Evolutionary conservation across 2,888 invertebrate species (phyloP).

Genomic region (Lepeophtheirus nordmannii): DNA sequence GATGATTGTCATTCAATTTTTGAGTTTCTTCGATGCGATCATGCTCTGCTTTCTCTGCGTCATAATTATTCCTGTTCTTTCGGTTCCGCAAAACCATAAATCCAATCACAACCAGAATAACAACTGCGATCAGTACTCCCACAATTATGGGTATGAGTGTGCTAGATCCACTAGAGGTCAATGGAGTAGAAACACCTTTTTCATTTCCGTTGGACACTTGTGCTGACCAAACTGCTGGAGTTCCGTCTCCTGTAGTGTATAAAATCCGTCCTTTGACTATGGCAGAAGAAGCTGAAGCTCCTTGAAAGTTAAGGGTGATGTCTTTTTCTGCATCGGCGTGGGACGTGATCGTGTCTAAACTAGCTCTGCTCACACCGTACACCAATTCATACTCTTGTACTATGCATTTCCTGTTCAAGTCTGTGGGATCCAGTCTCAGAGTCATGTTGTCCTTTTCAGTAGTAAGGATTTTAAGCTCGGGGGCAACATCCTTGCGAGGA

Average conservation of each 20-base stretch:
- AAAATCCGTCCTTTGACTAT: conserved; percentile 12
- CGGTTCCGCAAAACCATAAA: conserved; percentile 10
- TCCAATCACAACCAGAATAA: conserved; percentile 13
- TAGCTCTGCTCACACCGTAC: not conserved
- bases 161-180: not conserved
- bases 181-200: not conserved
- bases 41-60: conserved; percentile 20
- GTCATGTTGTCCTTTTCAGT: conserved; percentile 15
- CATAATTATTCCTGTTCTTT: conserved; percentile 16
- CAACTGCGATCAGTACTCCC: conserved; percentile 14
- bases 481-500: not conserved
- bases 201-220: conserved; percentile 1
- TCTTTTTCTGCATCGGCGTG: not conserved
- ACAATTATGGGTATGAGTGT: conserved; percentile 22
- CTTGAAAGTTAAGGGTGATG: not conserved
- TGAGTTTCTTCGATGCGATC: conserved; percentile 6
- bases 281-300: not conserved
- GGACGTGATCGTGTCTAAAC: not conserved
- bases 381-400: not conserved
- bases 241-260: not conserved
- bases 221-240: conserved; percentile 3
- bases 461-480: conserved; percentile 7
- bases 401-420: conserved; percentile 5
- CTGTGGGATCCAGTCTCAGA: conserved; percentile 10
- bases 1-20: conserved; percentile 17